Evolutionary conservation across 2,113 vertebrate genomes (phyloP), one percentile per base, ranked within the genome.

Genomic region (Odobenus rosmarus): DNA sequence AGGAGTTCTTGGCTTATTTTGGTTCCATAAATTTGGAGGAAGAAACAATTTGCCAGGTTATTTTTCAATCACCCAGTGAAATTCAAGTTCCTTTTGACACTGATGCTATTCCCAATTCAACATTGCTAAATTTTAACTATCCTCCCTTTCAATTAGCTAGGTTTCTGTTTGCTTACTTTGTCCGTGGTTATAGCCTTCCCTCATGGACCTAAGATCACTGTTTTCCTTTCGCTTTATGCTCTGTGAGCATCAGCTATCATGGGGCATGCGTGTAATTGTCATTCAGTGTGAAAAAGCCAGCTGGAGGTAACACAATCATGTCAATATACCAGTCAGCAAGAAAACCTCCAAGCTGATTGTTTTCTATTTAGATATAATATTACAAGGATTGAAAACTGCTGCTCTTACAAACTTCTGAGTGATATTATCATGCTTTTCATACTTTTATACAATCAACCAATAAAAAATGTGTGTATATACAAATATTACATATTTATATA

Each of bases 261-360:
- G 97, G 96, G 96, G 96, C 88, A 96, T 86, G 88, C 23, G 0
- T 96, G 85, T 96, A 96, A 96, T 98, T 98, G 97, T 98, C 97
- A 98, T 96, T 97, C 97, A 92, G 91, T 98, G 94, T 97, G 96
- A 98, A 96, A 97, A 98, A 95, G 97, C 97, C 97, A 98, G 97
- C 97, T 98, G 97, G 97, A 97, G 87, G 90, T 94, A 93, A 87
- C 95, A 96, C 88, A 93, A 88, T 93, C 88, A 87, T 87, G 97
- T 97, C 97, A 97, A 95, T 87, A 97, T 42, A 91, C 92, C 96
- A 97, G 94, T 93, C 93, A 96, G 97, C 84, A 97, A 96, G 95
- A 95, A 97, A 91, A 95, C 33, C 77, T 93, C 88, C 96, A 97
- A 96, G 88, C 88, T 93, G 85, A 97, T 90, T 96, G 81, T 89